Conservation (phyloP, 2,113 vertebrate genomes). For the Notiomystis cincta region DNA sequence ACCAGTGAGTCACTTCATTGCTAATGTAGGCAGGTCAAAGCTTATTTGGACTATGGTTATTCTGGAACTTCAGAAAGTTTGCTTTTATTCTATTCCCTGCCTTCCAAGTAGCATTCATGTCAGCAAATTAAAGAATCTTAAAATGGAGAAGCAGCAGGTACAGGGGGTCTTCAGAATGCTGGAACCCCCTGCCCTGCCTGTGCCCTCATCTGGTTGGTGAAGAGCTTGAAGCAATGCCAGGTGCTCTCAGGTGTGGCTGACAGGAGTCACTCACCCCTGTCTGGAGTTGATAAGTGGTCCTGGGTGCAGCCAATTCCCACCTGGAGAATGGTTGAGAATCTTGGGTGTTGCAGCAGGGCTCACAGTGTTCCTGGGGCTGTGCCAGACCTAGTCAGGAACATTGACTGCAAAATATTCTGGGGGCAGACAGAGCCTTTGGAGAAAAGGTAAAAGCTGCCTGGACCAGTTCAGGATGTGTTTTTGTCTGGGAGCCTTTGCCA, state of each 20-base stretch:
- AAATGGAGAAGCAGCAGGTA: not conserved
- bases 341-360: not conserved
- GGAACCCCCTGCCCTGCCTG: not conserved
- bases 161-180: not conserved
- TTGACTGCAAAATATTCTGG: fast-evolving
- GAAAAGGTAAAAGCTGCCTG: not conserved
- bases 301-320: not conserved
- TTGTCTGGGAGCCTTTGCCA: not conserved
- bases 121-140: not conserved
- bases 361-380: not conserved
- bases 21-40: not conserved
- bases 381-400: not conserved
- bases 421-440: not conserved
- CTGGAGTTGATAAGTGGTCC: not conserved
- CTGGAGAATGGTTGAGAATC: fast-evolving
- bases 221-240: not conserved
- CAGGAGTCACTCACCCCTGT: not conserved
- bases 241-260: not conserved
- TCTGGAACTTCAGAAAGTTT: not conserved
- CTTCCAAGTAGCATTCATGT: not conserved
- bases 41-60: not conserved
- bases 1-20: not conserved
- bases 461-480: not conserved
- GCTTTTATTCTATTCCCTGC: not conserved
- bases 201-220: not conserved